A percentile compares a stretch with the other conserved stretches of the same genome.
Conservation (phyloP, 2,888 invertebrate species). For the Venustoraphidia nigricollis region DNA sequence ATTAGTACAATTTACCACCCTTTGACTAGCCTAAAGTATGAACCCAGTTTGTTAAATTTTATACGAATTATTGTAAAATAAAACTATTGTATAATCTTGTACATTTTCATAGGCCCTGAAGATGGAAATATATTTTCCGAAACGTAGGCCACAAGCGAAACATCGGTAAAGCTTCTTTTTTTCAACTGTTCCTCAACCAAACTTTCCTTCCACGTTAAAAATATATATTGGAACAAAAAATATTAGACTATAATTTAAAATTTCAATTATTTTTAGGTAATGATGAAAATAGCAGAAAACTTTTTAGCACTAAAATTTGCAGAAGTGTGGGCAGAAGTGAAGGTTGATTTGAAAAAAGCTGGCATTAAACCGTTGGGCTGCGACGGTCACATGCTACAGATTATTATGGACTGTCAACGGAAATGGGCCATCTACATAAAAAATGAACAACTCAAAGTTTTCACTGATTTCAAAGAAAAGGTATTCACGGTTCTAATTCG, state of each 20-base stretch:
- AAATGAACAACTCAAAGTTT: slow-evolving; percentile 20
- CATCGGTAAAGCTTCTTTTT: too few relatives aligned
- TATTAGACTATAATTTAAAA: background rate
- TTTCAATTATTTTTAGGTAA: slow-evolving; percentile 21
- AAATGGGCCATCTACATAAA: slow-evolving; percentile 23
- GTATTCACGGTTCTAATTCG: background rate
- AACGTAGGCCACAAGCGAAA: too few relatives aligned
- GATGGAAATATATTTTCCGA: too few relatives aligned
- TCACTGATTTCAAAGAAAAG: background rate
- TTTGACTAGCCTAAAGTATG: too few relatives aligned
- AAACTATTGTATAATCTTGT: too few relatives aligned
- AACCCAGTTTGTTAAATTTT: too few relatives aligned
- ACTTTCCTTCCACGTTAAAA: too few relatives aligned
- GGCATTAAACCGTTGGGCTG: slow-evolving; percentile 22
- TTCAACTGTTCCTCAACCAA: too few relatives aligned
- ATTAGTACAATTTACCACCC: too few relatives aligned
- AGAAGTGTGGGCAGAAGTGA: slow-evolving; percentile 29
- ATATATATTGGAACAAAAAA: too few relatives aligned
- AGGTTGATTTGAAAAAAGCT: slow-evolving; percentile 21
- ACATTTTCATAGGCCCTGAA: too few relatives aligned
- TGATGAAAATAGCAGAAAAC: slow-evolving; percentile 26
- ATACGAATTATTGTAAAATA: too few relatives aligned
- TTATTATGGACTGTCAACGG: slow-evolving; percentile 22
- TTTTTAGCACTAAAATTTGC: slow-evolving; percentile 28
- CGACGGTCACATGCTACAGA: slow-evolving; percentile 23